These are phyloP conservation scores for Drosophila trapezifrons DNA, from an alignment of 1,140 invertebrate species.

Conservation along the genomic window DNA sequence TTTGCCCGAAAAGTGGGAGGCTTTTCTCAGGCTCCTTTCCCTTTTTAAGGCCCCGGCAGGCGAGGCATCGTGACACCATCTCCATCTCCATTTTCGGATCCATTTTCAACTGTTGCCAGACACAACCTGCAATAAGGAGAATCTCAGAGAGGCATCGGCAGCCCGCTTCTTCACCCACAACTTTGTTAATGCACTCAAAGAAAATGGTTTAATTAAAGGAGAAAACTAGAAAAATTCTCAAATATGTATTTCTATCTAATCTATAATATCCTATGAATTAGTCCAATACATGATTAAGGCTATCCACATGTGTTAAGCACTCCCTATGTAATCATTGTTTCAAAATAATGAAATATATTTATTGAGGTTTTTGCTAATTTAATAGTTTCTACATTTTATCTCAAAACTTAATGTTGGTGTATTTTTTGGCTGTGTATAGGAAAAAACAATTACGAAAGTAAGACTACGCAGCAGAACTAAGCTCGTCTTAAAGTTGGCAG, in stretches of 20 bases:
- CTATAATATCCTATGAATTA: no score
- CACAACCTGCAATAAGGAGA: slow-evolving; percentile 38
- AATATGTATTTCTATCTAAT: no score
- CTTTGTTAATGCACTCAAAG: not conserved
- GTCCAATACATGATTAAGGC: no score
- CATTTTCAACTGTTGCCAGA: slow-evolving; percentile 24
- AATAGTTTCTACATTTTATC: not conserved
- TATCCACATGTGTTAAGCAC: no score
- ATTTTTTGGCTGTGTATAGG: not conserved
- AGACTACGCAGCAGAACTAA: slow-evolving; percentile 21
- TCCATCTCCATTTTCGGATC: slow-evolving; percentile 26
- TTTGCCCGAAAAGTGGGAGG: slow-evolving; percentile 8
- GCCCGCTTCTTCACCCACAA: not conserved
- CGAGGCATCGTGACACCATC: slow-evolving; percentile 70
- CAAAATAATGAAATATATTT: no score
- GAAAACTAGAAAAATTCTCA: no score
- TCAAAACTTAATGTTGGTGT: no score
- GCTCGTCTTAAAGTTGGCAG: slow-evolving; percentile 34
- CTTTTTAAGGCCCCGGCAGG: slow-evolving; percentile 14
- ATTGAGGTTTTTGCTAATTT: not conserved
- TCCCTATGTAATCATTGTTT: no score
- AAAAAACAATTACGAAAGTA: slow-evolving; percentile 17
- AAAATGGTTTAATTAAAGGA: no score
- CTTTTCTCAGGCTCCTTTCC: slow-evolving; percentile 48
- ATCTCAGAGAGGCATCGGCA: slow-evolving; percentile 23